Percentiles rank a stretch among this genome's conserved stretches.
Evolutionary conservation across 23 tunicate genomes (phyloP).

Genomic region (Clavelina lepadiformis): DNA sequence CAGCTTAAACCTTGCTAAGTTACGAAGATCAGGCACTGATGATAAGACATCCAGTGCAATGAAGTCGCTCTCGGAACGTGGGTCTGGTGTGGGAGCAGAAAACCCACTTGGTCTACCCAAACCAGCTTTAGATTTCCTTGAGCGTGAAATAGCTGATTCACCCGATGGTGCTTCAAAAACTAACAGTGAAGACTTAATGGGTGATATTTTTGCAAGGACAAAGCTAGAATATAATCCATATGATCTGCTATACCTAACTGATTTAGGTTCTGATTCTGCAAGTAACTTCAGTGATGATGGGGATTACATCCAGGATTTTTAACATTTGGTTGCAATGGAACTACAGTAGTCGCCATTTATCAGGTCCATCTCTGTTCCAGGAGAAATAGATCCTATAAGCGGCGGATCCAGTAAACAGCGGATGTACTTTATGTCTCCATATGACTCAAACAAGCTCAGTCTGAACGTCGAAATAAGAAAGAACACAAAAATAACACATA

Average conservation of each 20-base stretch:
- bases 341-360: no score
- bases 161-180: conserved; percentile 16
- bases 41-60: conserved; percentile 40
- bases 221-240: conserved; percentile 44
- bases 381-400: no score
- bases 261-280: conserved; percentile 34
- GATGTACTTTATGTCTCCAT: no score
- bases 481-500: no score
- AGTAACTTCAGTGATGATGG: conserved; percentile 23
- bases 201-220: conserved; percentile 5
- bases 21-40: conserved; percentile 31
- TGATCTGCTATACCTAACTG: conserved; percentile 58
- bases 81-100: conserved; percentile 88
- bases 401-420: no score
- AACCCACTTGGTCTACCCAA: conserved; percentile 59
- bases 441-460: no score
- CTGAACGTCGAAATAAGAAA: no score
- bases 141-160: conserved; percentile 1
- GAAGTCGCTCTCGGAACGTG: conserved; percentile 60
- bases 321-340: no score
- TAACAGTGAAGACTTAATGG: conserved; percentile 6
- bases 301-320: conserved; percentile 75
- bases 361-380: no score
- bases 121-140: conserved; percentile 71
- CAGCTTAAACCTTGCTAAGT: conserved; percentile 24